A percentile compares a stretch with the other conserved stretches of the same genome.
Conservation (phyloP, 2,113 vertebrate species). For the Anguilla rostrata region DNA sequence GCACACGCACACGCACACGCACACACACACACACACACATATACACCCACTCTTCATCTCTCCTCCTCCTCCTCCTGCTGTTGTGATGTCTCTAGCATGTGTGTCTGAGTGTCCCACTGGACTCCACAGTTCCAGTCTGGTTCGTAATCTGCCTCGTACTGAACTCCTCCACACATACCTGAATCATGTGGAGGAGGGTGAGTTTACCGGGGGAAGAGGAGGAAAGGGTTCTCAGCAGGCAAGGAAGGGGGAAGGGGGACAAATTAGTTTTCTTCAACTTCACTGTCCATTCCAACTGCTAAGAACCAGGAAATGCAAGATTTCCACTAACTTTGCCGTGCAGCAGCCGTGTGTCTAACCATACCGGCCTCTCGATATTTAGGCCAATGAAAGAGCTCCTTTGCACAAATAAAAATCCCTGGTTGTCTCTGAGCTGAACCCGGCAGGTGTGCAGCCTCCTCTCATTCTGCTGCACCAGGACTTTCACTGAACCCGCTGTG, state of each 20-base stretch:
- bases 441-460: too few species aligned
- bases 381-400: too few species aligned
- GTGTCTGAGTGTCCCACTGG: constrained; percentile 34
- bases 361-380: too few species aligned
- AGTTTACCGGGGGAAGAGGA: not conserved
- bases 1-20: not conserved
- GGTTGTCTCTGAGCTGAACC: not conserved
- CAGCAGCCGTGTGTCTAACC: too few species aligned
- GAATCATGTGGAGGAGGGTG: not conserved
- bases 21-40: not conserved
- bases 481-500: too few species aligned
- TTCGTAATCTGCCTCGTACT: not conserved
- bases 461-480: not conserved
- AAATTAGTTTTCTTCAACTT: not conserved
- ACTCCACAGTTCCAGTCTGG: constrained; percentile 24
- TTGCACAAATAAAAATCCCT: not conserved
- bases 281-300: not conserved
- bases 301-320: not conserved
- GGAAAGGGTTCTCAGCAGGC: not conserved
- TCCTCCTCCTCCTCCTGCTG: constrained; percentile 18
- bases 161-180: constrained; percentile 12
- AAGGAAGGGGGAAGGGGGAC: not conserved
- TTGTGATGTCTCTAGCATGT: constrained; percentile 50
- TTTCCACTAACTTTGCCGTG: not conserved
- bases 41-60: not conserved